These are phyloP conservation scores for Meriones psammophilus DNA, from an alignment of 2,797 vertebrate genomes.

Conservation along the genomic window DNA sequence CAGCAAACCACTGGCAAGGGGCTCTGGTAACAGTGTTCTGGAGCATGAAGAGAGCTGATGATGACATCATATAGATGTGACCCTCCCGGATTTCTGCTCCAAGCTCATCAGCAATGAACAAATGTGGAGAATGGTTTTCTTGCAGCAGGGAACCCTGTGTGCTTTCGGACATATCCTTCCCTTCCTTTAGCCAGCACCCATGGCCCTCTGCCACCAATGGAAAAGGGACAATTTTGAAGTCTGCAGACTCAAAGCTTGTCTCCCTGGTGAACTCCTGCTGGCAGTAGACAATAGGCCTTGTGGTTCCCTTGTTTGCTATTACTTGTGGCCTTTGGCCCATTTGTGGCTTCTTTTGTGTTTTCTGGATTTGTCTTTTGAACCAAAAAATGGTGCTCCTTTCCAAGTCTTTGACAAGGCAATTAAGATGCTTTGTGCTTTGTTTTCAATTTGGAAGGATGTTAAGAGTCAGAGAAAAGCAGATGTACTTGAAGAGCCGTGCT, in stretches of 20 bases:
- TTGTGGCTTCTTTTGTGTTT: not conserved
- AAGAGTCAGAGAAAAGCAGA: not conserved
- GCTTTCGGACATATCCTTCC: not conserved
- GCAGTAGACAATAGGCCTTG: not conserved
- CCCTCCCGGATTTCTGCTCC: not conserved
- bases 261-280: not conserved
- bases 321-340: not conserved
- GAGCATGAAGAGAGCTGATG: not conserved
- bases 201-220: not conserved
- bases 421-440: constrained; percentile 10
- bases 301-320: not conserved
- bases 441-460: not conserved
- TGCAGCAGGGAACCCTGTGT: not conserved
- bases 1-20: not conserved
- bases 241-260: not conserved
- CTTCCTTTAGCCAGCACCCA: not conserved
- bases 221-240: not conserved
- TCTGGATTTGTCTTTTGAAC: not conserved
- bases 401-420: not conserved
- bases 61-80: not conserved
- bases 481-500: not conserved
- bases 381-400: not conserved
- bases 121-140: not conserved
- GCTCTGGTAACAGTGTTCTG: not conserved
- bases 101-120: not conserved